Conservation (phyloP, 2,113 vertebrate species). For the Cynocephalus volans region DNA sequence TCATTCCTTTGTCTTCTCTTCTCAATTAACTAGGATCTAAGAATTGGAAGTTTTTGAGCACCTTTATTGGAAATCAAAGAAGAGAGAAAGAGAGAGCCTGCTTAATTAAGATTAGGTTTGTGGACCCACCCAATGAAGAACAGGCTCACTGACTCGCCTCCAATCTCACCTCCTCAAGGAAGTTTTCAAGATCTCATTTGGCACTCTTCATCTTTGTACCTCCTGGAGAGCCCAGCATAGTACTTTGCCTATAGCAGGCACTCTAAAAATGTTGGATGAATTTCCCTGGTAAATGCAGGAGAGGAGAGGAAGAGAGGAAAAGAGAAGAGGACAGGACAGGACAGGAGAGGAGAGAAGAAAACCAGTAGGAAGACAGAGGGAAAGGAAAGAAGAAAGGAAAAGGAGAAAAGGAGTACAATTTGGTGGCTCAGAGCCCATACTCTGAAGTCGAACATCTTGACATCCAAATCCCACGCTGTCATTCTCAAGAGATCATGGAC, state of each 20-base stretch:
- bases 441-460: neutral
- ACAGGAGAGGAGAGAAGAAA: neutral
- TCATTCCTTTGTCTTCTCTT: neutral
- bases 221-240: neutral
- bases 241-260: neutral
- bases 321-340: neutral
- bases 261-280: neutral
- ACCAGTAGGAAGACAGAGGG: no score
- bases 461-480: neutral
- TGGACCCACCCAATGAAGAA: neutral
- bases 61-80: slow-evolving; percentile 33
- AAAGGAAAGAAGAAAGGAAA: no score
- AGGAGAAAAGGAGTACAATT: neutral
- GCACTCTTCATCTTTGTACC: neutral
- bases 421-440: neutral
- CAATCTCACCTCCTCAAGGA: neutral
- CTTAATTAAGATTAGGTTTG: neutral
- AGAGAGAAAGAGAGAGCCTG: neutral
- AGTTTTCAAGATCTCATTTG: neutral
- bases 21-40: neutral
- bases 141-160: neutral
- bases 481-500: neutral
- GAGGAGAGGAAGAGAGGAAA: no score
- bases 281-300: neutral
- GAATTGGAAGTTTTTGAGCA: neutral